phyloP scores from a whole-genome alignment of 2,113 vertebrate species.

The Montifringilla adamsi region DNA sequence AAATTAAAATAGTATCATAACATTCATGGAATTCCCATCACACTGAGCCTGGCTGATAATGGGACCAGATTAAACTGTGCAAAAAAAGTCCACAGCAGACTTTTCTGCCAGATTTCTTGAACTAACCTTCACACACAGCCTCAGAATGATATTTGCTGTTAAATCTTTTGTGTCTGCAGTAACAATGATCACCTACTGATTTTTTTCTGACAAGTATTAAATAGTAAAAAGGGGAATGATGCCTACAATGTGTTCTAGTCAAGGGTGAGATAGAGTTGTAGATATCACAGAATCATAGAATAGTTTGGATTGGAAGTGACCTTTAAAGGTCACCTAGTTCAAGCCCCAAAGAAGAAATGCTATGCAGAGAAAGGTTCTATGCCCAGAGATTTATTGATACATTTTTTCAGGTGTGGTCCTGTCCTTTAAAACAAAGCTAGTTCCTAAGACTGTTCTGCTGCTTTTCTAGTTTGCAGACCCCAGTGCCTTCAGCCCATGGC shows the following conservation, averaged over 20 bases:
- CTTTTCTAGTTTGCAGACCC: neutral
- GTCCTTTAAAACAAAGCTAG: neutral
- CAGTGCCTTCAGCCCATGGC: neutral
- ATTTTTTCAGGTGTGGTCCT: neutral
- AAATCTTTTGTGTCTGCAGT: neutral
- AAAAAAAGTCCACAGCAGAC: neutral
- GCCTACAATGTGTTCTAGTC: neutral
- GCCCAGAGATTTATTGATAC: neutral
- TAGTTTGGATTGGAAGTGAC: neutral
- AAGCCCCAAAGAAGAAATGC: neutral
- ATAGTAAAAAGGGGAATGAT: neutral
- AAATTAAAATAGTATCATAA: neutral
- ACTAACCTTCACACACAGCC: neutral
- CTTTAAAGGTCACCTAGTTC: neutral
- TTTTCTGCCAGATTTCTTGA: neutral
- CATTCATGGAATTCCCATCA: neutral
- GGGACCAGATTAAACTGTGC: neutral
- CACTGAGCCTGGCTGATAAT: neutral
- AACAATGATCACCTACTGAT: neutral
- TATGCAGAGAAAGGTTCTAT: neutral
- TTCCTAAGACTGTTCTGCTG: neutral
- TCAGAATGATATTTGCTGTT: neutral
- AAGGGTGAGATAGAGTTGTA: neutral
- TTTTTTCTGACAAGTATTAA: neutral
- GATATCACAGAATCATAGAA: neutral